Base-by-base conservation (phyloP, 1,140 invertebrate genomes). In the Limonius californicus region DNA sequence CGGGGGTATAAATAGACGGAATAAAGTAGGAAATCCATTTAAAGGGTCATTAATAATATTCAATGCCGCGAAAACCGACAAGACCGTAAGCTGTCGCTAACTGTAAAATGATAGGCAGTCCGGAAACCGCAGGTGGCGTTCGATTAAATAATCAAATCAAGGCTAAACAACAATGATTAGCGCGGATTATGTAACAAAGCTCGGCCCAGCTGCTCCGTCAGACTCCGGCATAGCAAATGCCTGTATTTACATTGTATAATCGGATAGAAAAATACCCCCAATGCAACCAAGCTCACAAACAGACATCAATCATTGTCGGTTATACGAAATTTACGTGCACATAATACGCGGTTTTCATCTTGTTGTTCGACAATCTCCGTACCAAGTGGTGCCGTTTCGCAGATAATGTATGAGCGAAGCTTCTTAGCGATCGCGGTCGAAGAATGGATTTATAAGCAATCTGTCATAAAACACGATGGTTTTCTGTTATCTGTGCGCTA, bases 221-320 rank as follows among this genome's bases (percentile, higher is more conserved):
- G 8, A 39, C 35, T 39, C n/a, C n/a, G 2, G n/a, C n/a, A 39
- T 39, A 39, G 35, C 8, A 14, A 39, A 39, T 14, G n/a, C n/a
- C n/a, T 14, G n/a, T 39, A 39, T 39, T 39, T 39, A 39, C 35
- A 14, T 39, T 39, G 35, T 39, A 39, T 61, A 54, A 61, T 61
- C 47, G 59, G 16, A 32, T 27, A 61, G 50, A 30, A 61, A 61
- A 54, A 61, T 54, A 32, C 19, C 53, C n/a, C 21, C 27, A 18
- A 47, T 59, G 20, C 57, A 61, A 61, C 27, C 32, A 61, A 16
- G 47, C 50, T 61, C 23, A 39, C 30, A 30, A 61, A n/a, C 30
- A 30, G 50, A n/a, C 59, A 61, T 61, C 59, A 61, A 61, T 61
- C 59, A 61, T 61, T 54, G 30, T 54, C 59, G n/a, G 47, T 50